Percentiles rank a stretch among this genome's conserved stretches.
phyloP scores from a whole-genome alignment of 2,797 vertebrate species.

The Aeoliscus strigatus region DNA sequence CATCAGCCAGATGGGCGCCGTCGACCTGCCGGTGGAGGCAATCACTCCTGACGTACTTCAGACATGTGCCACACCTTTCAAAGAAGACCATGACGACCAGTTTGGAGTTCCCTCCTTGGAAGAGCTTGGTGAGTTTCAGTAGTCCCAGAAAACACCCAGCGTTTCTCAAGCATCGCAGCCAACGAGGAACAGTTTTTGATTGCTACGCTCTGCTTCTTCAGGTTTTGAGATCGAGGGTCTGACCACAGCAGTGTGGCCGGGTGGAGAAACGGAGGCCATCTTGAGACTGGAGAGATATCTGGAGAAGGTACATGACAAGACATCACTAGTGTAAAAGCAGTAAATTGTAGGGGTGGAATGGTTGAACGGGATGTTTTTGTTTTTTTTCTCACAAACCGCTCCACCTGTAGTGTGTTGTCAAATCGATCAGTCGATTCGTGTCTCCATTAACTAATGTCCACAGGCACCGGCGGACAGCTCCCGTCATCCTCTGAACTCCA shows the following conservation, averaged over 20 bases:
- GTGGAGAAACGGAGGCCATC: conserved; percentile 93
- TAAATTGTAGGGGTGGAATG: too few relatives aligned
- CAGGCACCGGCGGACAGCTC: conserved; percentile 96
- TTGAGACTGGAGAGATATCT: conserved; percentile 89
- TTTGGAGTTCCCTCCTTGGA: conserved; percentile 92
- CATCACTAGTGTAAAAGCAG: too few relatives aligned
- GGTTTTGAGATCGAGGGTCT: conserved; percentile 93
- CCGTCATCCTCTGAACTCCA: conserved; percentile 89
- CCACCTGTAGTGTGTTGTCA: too few relatives aligned
- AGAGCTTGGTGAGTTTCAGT: conserved; percentile 82
- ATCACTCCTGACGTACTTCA: conserved; percentile 82
- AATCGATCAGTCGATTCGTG: too few relatives aligned
- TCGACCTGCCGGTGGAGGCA: conserved; percentile 84
- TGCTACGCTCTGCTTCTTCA: conserved; percentile 43
- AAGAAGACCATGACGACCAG: conserved; percentile 91
- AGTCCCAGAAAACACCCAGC: too few relatives aligned
- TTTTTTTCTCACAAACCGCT: too few relatives aligned
- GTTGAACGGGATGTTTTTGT: too few relatives aligned
- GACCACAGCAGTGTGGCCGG: conserved; percentile 88
- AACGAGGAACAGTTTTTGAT: neutral
- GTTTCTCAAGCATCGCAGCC: neutral
- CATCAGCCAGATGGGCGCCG: conserved; percentile 86
- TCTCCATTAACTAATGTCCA: too few relatives aligned
- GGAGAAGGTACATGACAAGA: conserved; percentile 82
- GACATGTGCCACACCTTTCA: conserved; percentile 80